A percentile compares a stretch with the other conserved stretches of the same genome.
phyloP scores from a whole-genome alignment of 2,888 invertebrate species.

The Trichogramma dendrolimi region DNA sequence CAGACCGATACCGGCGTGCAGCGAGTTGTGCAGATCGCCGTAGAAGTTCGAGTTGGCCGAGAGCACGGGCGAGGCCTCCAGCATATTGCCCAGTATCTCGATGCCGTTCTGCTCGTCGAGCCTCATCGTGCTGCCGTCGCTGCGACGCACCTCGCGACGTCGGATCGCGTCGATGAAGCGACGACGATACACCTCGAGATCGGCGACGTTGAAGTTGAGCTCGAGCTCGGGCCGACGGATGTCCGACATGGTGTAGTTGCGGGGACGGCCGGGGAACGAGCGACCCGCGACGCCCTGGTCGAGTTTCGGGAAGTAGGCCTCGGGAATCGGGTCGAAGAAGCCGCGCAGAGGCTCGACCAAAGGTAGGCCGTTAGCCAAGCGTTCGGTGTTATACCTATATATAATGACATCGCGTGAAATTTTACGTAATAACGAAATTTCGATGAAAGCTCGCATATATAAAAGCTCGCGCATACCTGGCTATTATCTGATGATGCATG shows the following conservation, averaged over 20 bases:
- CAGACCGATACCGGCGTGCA: constrained; percentile 73
- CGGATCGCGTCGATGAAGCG: constrained; percentile 70
- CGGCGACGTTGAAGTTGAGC: constrained; percentile 64
- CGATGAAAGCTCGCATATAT: neutral
- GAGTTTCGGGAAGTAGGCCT: constrained; percentile 81
- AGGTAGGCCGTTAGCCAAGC: constrained; percentile 66
- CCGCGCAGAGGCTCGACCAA: constrained; percentile 63
- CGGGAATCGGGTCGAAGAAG: constrained; percentile 65
- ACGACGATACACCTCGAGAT: constrained; percentile 72
- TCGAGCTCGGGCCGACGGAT: constrained; percentile 66
- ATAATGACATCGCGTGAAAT: no score
- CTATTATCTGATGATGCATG: constrained; percentile 53
- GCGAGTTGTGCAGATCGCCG: constrained; percentile 78
- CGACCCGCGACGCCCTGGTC: constrained; percentile 73
- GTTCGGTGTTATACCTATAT: constrained; percentile 69
- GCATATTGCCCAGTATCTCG: constrained; percentile 72
- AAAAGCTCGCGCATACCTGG: constrained; percentile 55
- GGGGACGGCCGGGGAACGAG: constrained; percentile 69
- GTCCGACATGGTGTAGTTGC: constrained; percentile 57
- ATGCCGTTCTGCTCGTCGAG: constrained; percentile 69
- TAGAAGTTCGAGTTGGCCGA: constrained; percentile 68
- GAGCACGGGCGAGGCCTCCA: constrained; percentile 63
- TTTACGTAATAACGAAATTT: neutral
- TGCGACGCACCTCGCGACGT: constrained; percentile 59
- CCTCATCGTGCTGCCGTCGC: constrained; percentile 56